Percentiles rank a stretch among this genome's conserved stretches.
These are phyloP conservation scores for Pogonomyrmex californicus DNA, from an alignment of 1,140 invertebrate species.

Conservation along the genomic window DNA sequence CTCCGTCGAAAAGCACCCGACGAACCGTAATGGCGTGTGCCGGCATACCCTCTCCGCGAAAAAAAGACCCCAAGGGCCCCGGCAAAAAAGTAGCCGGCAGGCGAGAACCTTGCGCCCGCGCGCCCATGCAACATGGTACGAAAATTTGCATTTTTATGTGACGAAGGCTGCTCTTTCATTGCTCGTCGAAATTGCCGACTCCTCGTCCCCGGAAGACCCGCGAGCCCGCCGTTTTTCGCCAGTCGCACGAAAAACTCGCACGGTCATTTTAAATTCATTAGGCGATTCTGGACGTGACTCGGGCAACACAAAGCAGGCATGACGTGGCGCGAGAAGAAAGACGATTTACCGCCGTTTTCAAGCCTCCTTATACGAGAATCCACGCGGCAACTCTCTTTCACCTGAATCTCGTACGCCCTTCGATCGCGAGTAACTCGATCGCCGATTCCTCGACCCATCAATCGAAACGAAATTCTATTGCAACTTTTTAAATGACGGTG, in stretches of 20 bases:
- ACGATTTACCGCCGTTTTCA: constrained; percentile 75
- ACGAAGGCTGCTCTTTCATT: constrained; percentile 25
- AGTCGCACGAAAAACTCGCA: constrained; percentile 71
- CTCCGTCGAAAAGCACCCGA: constrained; percentile 61
- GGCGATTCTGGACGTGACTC: constrained; percentile 73
- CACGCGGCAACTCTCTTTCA: constrained; percentile 40
- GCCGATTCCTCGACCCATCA: constrained; percentile 1
- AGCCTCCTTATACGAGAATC: constrained; percentile 56
- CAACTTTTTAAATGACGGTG: background rate
- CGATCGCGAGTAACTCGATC: constrained; percentile 2
- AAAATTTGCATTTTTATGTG: constrained; percentile 79
- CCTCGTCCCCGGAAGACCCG: constrained; percentile 32
- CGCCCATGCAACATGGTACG: constrained; percentile 49
- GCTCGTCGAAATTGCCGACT: constrained; percentile 54
- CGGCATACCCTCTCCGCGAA: constrained; percentile 33
- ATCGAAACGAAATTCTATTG: constrained; percentile 31
- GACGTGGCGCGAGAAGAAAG: constrained; percentile 68
- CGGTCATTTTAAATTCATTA: constrained; percentile 83
- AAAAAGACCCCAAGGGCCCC: constrained; percentile 30
- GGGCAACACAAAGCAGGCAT: constrained; percentile 69
- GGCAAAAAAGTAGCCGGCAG: constrained; percentile 50
- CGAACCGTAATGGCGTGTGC: constrained; percentile 67
- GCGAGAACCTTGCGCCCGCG: constrained; percentile 51
- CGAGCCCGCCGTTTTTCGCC: constrained; percentile 22
- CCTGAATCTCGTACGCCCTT: background rate